A percentile compares a stretch with the other conserved stretches of the same genome.
Evolutionary conservation across 2,797 vertebrate genomes (phyloP).

Genomic region (Lateolabrax maculatus): DNA sequence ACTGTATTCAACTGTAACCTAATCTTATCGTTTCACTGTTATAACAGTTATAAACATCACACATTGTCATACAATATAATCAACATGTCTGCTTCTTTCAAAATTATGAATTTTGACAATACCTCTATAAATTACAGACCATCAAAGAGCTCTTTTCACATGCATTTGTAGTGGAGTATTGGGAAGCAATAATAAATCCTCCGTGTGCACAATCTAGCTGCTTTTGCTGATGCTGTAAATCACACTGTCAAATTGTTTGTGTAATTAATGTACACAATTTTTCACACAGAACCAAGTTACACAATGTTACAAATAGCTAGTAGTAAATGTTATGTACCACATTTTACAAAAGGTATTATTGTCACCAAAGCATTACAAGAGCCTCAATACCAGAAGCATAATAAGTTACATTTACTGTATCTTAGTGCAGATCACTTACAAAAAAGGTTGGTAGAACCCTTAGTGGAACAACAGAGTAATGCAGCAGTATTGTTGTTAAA

Average conservation of each 20-base stretch:
- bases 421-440: conserved; percentile 52
- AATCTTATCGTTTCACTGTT: conserved; percentile 43
- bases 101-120: conserved; percentile 24
- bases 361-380: conserved; percentile 48
- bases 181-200: conserved; percentile 26
- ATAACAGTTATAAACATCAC: conserved; percentile 43
- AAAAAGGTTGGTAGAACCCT: conserved; percentile 23
- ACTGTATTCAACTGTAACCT: conserved; percentile 27
- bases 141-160: conserved; percentile 51
- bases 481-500: conserved; percentile 39
- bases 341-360: conserved; percentile 60
- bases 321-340: conserved; percentile 29
- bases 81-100: conserved; percentile 39
- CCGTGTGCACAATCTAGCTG: conserved; percentile 34
- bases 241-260: conserved; percentile 31
- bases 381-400: conserved; percentile 41
- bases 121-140: conserved; percentile 37
- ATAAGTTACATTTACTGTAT: conserved; percentile 46
- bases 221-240: conserved; percentile 41
- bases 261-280: conserved; percentile 34
- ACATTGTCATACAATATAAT: conserved; percentile 48
- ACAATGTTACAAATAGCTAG: conserved; percentile 51
- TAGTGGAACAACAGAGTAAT: conserved; percentile 39
- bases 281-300: conserved; percentile 51
- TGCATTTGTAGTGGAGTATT: conserved; percentile 40